phyloP scores from a whole-genome alignment of 2,113 vertebrate genomes.

The Falco punctatus region DNA sequence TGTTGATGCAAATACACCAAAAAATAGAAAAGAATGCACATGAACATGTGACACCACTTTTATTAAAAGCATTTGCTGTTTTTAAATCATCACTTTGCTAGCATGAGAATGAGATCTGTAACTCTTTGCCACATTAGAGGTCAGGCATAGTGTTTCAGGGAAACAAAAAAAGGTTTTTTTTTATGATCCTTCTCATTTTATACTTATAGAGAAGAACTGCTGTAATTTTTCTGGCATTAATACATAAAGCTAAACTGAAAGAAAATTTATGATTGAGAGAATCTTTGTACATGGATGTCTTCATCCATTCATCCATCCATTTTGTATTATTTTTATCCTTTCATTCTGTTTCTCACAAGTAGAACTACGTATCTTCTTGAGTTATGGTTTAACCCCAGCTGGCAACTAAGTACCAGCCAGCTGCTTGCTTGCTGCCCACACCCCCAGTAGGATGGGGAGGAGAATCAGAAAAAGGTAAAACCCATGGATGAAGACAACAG shows the following conservation, averaged over 20 bases:
- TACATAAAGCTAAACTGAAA: background rate
- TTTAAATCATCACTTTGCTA: background rate
- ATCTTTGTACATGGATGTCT: background rate
- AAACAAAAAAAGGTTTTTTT: background rate
- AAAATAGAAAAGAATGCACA: background rate
- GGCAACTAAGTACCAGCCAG: too few species aligned
- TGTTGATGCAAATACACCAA: background rate
- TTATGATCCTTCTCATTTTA: background rate
- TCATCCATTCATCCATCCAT: background rate
- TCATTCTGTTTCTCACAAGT: background rate
- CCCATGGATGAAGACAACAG: too few species aligned
- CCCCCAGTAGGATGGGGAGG: too few species aligned
- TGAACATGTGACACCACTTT: background rate
- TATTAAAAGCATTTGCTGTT: background rate
- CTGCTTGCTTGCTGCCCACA: too few species aligned
- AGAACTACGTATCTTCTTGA: background rate
- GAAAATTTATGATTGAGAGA: background rate
- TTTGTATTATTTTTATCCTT: background rate
- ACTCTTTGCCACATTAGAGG: background rate
- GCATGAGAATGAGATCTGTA: background rate
- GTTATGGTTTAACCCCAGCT: too few species aligned
- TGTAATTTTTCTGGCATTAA: background rate
- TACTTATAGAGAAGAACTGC: background rate
- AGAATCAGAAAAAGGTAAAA: too few species aligned
- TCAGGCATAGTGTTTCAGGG: background rate